Percentiles rank a stretch among this genome's conserved stretches.
Conservation (phyloP, 2,113 vertebrate species). For the Sprattus sprattus region DNA sequence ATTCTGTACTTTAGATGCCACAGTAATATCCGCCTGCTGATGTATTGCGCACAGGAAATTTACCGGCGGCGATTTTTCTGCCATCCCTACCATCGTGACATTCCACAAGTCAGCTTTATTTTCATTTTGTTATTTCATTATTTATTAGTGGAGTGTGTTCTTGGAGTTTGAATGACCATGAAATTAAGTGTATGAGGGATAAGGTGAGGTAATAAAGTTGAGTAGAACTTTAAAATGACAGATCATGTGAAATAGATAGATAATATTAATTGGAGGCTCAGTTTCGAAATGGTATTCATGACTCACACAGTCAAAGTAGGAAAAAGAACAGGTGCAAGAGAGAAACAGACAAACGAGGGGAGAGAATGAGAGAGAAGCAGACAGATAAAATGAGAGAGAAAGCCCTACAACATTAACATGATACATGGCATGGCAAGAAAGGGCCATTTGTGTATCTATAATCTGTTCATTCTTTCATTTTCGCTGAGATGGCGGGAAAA, state of each 20-base stretch:
- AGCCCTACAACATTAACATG: constrained; percentile 25
- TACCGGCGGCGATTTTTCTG: constrained; percentile 9
- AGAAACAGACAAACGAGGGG: neutral
- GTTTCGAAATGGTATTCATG: neutral
- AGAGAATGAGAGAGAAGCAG: neutral
- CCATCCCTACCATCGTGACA: neutral
- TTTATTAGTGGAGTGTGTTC: neutral
- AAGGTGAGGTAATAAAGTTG: neutral
- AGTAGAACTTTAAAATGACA: neutral
- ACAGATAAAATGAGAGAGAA: neutral
- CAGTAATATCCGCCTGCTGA: constrained; percentile 26
- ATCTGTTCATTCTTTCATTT: constrained; percentile 42
- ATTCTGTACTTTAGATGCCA: constrained; percentile 32
- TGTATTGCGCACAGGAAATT: constrained; percentile 35
- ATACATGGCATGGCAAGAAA: constrained; percentile 34
- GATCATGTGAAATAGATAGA: neutral
- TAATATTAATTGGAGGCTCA: neutral
- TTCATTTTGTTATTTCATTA: neutral
- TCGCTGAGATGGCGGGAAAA: constrained; percentile 20
- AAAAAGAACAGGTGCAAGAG: neutral
- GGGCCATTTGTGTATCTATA: constrained; percentile 36
- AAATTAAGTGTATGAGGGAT: neutral
- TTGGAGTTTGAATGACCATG: constrained; percentile 8
- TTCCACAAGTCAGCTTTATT: neutral
- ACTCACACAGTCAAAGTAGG: neutral